Evolutionary conservation across 23 tunicate genomes (phyloP).

Genomic region (Styela clava): DNA sequence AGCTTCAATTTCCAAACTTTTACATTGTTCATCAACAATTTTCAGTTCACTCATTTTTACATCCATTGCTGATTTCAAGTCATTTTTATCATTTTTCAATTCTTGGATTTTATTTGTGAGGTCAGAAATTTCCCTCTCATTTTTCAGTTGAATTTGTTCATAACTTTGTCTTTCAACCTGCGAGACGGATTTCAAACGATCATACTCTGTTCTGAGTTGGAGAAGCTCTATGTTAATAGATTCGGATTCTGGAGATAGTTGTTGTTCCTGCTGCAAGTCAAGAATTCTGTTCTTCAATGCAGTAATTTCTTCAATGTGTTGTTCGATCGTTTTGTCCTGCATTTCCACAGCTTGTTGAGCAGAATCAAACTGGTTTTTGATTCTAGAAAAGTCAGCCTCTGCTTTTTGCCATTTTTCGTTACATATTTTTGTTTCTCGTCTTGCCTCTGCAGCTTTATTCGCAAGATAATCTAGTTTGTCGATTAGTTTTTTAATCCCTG

Average conservation of each 20-base stretch:
- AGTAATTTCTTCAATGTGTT: not conserved
- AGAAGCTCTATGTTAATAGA: not conserved
- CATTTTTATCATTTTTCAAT: conserved; percentile 10
- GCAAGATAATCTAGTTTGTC: conserved; percentile 53
- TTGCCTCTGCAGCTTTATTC: conserved; percentile 34
- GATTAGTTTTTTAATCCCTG: conserved; percentile 52
- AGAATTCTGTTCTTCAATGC: not conserved
- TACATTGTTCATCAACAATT: not conserved
- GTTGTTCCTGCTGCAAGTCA: conserved; percentile 3
- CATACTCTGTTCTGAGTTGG: conserved; percentile 40
- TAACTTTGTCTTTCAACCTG: conserved; percentile 50
- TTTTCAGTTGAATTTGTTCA: conserved; percentile 5
- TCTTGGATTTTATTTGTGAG: conserved; percentile 12
- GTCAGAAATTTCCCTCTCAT: not conserved
- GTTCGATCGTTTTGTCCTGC: conserved; percentile 8
- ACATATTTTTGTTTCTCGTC: not conserved
- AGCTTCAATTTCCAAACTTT: not conserved
- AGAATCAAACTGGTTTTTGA: conserved; percentile 19
- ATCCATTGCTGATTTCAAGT: not conserved
- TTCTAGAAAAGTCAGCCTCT: not conserved
- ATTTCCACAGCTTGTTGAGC: not conserved
- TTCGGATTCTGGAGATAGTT: not conserved
- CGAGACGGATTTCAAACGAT: conserved; percentile 45
- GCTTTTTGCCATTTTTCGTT: not conserved
- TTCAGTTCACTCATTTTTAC: not conserved